These are phyloP conservation scores for Dynastes grantii DNA, from an alignment of 2,888 invertebrate genomes.

Conservation along the genomic window DNA sequence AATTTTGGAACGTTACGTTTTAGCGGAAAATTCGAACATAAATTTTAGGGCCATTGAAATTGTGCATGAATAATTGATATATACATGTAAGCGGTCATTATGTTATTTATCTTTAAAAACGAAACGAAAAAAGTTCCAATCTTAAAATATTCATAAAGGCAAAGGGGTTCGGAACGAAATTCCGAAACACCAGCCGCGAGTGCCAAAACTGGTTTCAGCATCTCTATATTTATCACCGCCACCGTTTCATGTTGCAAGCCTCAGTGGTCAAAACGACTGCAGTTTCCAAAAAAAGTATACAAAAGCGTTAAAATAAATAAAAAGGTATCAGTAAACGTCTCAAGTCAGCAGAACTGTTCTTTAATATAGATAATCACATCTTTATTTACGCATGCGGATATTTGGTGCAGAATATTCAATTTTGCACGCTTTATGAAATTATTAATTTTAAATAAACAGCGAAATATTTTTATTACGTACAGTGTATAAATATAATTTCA, in stretches of 20 bases:
- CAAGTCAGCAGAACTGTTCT: too few species aligned
- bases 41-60: constrained; percentile 46
- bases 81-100: constrained; percentile 50
- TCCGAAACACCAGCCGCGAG: constrained; percentile 50
- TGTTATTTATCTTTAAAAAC: constrained; percentile 48
- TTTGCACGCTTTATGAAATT: too few species aligned
- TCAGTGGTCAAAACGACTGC: constrained; percentile 58
- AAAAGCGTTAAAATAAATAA: constrained; percentile 46
- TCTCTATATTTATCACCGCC: constrained; percentile 60
- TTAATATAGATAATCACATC: too few species aligned
- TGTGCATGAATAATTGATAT: constrained; percentile 50
- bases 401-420: too few species aligned
- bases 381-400: too few species aligned
- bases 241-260: constrained; percentile 61
- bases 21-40: constrained; percentile 46
- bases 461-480: too few species aligned
- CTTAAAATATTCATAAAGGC: constrained; percentile 50
- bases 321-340: constrained; percentile 37
- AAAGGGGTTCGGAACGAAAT: constrained; percentile 45
- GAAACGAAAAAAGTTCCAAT: constrained; percentile 28
- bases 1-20: constrained; percentile 44
- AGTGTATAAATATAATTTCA: too few species aligned
- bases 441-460: too few species aligned
- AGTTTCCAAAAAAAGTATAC: constrained; percentile 55
- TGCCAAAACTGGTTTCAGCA: constrained; percentile 61